Conservation (phyloP, 1,140 invertebrate species). For the Hyles euphorbiae region DNA sequence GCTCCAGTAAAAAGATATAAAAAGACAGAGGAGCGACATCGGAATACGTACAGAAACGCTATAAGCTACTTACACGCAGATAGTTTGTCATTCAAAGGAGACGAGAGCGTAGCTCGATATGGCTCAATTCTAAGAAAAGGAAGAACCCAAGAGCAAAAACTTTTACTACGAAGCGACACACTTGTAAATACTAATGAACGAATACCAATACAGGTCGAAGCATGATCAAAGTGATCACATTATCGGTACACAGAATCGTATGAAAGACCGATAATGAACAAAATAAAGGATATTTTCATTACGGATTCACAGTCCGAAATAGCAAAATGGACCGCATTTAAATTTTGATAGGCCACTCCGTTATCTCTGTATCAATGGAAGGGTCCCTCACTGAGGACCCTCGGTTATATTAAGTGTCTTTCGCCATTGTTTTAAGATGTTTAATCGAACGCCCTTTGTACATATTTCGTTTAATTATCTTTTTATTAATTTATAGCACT, state of each 20-base stretch:
- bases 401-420: constrained; percentile 33
- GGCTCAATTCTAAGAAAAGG: too few species aligned
- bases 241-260: constrained; percentile 18
- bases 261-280: constrained; percentile 27
- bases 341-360: constrained; percentile 35
- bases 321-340: constrained; percentile 40
- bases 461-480: constrained; percentile 21
- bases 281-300: constrained; percentile 40
- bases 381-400: constrained; percentile 30
- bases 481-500: constrained; percentile 22
- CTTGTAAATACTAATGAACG: constrained; percentile 1
- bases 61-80: too few species aligned
- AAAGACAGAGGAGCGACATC: too few species aligned
- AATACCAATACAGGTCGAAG: too few species aligned
- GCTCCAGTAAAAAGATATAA: too few species aligned
- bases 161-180: too few species aligned
- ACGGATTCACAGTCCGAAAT: constrained; percentile 22
- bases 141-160: too few species aligned
- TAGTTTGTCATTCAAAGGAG: too few species aligned
- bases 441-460: constrained; percentile 30
- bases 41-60: too few species aligned
- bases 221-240: constrained; percentile 1
- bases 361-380: constrained; percentile 41
- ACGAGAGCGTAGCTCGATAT: too few species aligned
- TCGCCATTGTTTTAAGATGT: constrained; percentile 38